Percentiles rank a stretch among this genome's conserved stretches.
phyloP scores from a whole-genome alignment of 2,113 vertebrate species.

The Entelurus aequoreus region DNA sequence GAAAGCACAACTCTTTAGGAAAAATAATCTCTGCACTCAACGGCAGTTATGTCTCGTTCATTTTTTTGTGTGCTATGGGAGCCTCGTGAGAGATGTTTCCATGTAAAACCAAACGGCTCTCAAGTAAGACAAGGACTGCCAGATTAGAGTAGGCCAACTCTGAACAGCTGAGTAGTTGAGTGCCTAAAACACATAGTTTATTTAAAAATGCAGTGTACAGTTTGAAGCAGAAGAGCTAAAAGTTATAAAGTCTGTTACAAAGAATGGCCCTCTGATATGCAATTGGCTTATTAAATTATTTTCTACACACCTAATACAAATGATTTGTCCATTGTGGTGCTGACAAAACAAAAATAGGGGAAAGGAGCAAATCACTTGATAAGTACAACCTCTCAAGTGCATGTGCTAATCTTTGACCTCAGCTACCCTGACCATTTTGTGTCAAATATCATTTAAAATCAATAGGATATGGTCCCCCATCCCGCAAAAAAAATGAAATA shows the following conservation, averaged over 20 bases:
- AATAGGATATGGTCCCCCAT: no score
- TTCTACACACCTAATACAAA: not conserved
- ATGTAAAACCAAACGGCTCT: constrained; percentile 33
- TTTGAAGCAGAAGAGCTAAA: constrained; percentile 23
- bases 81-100: constrained; percentile 18
- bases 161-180: constrained; percentile 32
- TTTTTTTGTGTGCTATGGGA: constrained; percentile 18
- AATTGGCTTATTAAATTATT: constrained; percentile 4
- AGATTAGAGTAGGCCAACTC: constrained; percentile 34
- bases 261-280: constrained; percentile 1
- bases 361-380: not conserved
- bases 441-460: no score
- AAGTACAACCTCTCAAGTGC: not conserved
- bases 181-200: constrained; percentile 37
- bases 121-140: constrained; percentile 40
- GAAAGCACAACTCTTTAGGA: constrained; percentile 15
- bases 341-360: not conserved
- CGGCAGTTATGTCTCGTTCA: constrained; percentile 14
- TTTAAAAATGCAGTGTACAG: constrained; percentile 26
- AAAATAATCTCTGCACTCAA: constrained; percentile 25
- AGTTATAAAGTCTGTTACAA: constrained; percentile 19
- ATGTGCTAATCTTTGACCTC: not conserved
- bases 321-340: not conserved
- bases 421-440: no score
- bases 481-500: no score